Conservation (phyloP, 2,113 vertebrate species). For the Scophthalmus maximus region DNA sequence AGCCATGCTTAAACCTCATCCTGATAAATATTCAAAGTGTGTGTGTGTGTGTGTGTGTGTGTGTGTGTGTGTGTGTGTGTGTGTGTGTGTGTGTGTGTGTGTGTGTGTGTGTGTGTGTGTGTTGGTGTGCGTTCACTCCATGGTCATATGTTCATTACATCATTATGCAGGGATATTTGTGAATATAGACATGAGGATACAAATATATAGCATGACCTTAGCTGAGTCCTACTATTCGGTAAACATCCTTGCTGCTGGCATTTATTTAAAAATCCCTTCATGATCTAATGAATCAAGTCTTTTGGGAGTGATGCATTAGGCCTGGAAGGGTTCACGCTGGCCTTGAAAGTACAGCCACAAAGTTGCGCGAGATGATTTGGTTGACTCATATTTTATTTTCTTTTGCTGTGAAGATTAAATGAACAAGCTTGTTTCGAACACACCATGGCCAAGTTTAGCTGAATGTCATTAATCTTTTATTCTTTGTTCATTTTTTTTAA, state of each 20-base stretch:
- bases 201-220: neutral
- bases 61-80: no score
- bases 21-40: no score
- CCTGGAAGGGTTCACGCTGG: slow-evolving; percentile 27
- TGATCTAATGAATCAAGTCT: slow-evolving; percentile 16
- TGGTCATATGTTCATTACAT: neutral
- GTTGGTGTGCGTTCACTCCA: no score
- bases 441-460: slow-evolving; percentile 18
- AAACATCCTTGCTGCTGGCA: slow-evolving; percentile 14
- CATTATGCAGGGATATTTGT: neutral
- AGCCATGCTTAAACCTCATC: no score
- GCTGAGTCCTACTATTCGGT: neutral
- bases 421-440: slow-evolving; percentile 28
- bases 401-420: slow-evolving; percentile 30
- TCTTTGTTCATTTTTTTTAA: neutral
- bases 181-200: neutral
- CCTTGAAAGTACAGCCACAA: slow-evolving; percentile 36
- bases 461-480: slow-evolving; percentile 42
- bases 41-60: no score
- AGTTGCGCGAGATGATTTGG: slow-evolving; percentile 18
- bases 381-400: slow-evolving; percentile 31
- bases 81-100: no score
- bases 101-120: no score
- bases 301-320: slow-evolving; percentile 7
- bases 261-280: slow-evolving; percentile 23